Percentiles rank a stretch among this genome's conserved stretches.
These are phyloP conservation scores for Machimus atricapillus DNA, from an alignment of 2,888 invertebrate genomes.

Conservation along the genomic window DNA sequence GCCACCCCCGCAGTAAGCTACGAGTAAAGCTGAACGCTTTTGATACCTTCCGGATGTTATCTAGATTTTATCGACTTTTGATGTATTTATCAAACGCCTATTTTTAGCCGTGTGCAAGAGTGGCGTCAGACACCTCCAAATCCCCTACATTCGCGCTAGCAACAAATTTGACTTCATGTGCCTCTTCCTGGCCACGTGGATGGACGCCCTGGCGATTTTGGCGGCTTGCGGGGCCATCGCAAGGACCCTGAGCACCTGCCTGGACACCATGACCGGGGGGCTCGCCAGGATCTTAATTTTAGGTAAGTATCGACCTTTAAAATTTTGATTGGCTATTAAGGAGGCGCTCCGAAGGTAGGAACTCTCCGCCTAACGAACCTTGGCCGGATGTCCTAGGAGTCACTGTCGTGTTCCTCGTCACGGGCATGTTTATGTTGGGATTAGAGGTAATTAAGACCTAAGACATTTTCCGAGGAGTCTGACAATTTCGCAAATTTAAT, in stretches of 20 bases:
- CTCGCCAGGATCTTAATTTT: slow-evolving; percentile 65
- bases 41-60: background rate
- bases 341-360: slow-evolving; percentile 54
- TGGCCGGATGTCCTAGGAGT: slow-evolving; percentile 69
- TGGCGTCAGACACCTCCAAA: slow-evolving; percentile 59
- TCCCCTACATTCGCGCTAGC: slow-evolving; percentile 62
- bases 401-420: slow-evolving; percentile 65
- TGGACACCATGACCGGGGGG: slow-evolving; percentile 67
- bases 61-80: background rate
- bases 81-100: background rate
- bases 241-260: slow-evolving; percentile 66
- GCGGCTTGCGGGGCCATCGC: slow-evolving; percentile 66
- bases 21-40: background rate
- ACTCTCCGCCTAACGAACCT: slow-evolving; percentile 63
- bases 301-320: slow-evolving; percentile 53
- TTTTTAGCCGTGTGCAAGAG: slow-evolving; percentile 58
- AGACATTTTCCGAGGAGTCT: background rate
- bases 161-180: slow-evolving; percentile 62
- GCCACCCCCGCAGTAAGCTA: background rate
- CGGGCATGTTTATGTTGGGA: slow-evolving; percentile 67
- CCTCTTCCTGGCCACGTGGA: slow-evolving; percentile 65
- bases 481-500: background rate
- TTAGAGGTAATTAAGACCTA: slow-evolving; percentile 62
- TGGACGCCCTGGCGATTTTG: slow-evolving; percentile 65
- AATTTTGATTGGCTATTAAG: background rate